Evolutionary conservation across 2,888 invertebrate genomes (phyloP).

Genomic region (Eilema sororculum): DNA sequence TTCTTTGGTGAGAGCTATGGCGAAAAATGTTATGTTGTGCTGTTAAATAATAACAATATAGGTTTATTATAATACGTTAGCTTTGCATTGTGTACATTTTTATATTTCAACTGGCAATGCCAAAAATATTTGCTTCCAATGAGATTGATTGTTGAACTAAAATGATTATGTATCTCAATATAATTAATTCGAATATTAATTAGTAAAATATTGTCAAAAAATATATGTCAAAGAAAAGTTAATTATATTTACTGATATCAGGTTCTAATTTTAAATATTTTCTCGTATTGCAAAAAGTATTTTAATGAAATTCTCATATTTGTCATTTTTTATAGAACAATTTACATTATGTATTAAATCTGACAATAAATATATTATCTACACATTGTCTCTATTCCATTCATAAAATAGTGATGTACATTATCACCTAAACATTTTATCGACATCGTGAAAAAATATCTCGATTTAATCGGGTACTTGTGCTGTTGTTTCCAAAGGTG

Average conservation of each 20-base stretch:
- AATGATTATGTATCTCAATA: not conserved
- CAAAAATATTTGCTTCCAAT: slow-evolving; percentile 26
- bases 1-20: slow-evolving; percentile 13
- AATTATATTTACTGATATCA: slow-evolving; percentile 4
- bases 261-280: slow-evolving; percentile 11
- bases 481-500: slow-evolving; percentile 39
- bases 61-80: not conserved
- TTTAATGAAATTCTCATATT: slow-evolving; percentile 26
- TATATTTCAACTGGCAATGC: slow-evolving; percentile 37
- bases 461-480: slow-evolving; percentile 34
- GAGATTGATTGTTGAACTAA: slow-evolving; percentile 33
- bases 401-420: slow-evolving; percentile 44
- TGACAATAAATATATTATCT: slow-evolving; percentile 50
- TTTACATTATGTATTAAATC: slow-evolving; percentile 43
- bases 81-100: slow-evolving; percentile 26
- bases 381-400: slow-evolving; percentile 35
- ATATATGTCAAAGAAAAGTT: not conserved
- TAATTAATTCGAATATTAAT: slow-evolving; percentile 3
- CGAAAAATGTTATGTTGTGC: slow-evolving; percentile 18
- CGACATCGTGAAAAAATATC: slow-evolving; percentile 25
- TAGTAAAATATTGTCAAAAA: not conserved
- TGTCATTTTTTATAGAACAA: slow-evolving; percentile 26
- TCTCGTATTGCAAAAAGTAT: slow-evolving; percentile 17
- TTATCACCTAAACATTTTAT: slow-evolving; percentile 29
- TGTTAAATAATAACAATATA: slow-evolving; percentile 7